Evolutionary conservation across 2,797 vertebrate species (phyloP).

Genomic region (Bradypus variegatus): DNA sequence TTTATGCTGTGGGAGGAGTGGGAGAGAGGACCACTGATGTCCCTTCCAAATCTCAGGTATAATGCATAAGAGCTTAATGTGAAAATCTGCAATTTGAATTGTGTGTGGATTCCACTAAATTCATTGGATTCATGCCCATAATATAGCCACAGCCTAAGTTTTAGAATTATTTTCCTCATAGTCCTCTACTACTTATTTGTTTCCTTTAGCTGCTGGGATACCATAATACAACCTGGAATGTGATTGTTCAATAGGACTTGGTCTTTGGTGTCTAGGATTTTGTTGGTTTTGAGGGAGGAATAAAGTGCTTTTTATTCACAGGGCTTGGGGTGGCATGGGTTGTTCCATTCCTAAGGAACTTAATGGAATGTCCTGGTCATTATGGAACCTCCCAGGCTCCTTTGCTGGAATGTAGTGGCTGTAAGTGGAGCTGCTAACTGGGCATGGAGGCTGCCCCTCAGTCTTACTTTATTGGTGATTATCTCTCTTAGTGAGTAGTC

Average conservation of each 20-base stretch:
- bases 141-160: too few species aligned
- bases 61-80: too few species aligned
- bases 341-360: background rate
- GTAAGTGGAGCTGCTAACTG: background rate
- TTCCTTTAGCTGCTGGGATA: background rate
- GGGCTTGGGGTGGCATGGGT: background rate
- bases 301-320: background rate
- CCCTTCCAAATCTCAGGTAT: background rate
- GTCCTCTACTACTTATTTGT: background rate
- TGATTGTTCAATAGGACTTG: background rate
- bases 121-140: fast-evolving
- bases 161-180: too few species aligned
- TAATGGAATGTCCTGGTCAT: background rate
- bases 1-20: too few species aligned
- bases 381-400: background rate
- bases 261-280: background rate
- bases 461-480: background rate
- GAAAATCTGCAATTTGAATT: background rate
- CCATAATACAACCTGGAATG: fast-evolving
- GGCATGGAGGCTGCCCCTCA: background rate
- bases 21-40: background rate
- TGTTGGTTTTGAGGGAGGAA: background rate
- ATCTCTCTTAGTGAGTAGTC: background rate
- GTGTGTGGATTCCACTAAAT: fast-evolving
- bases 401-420: background rate